These are phyloP conservation scores for Leucophenga montana DNA, from an alignment of 2,888 invertebrate species.

Conservation along the genomic window DNA sequence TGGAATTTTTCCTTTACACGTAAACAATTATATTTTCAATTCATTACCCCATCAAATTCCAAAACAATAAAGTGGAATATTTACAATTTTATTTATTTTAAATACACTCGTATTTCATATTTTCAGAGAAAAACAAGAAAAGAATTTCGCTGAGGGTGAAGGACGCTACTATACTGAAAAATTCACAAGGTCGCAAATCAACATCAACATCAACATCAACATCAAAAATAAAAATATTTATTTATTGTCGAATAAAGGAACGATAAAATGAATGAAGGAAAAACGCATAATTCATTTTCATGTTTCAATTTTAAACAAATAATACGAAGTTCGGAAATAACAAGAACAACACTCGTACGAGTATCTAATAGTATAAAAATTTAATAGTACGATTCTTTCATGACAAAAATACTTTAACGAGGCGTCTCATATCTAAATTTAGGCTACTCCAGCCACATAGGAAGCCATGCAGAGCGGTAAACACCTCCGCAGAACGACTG, in stretches of 20 bases:
- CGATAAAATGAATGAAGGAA: too few species aligned
- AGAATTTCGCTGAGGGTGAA: slow-evolving; percentile 56
- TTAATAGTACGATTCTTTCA: slow-evolving; percentile 4
- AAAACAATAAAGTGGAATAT: neutral
- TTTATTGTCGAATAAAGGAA: neutral
- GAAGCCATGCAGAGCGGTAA: neutral
- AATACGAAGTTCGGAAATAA: neutral
- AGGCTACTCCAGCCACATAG: slow-evolving; percentile 31
- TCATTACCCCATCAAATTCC: too few species aligned
- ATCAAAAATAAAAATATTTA: slow-evolving; percentile 11
- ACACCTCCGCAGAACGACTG: slow-evolving; percentile 42
- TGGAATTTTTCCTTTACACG: too few species aligned
- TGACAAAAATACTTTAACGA: slow-evolving; percentile 61
- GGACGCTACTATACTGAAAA: slow-evolving; percentile 49
- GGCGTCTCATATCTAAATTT: slow-evolving; percentile 62
- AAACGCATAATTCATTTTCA: too few species aligned
- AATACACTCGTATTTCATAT: slow-evolving; percentile 5
- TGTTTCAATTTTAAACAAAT: neutral
- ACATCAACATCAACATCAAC: too few species aligned
- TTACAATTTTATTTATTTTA: neutral
- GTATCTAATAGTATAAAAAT: too few species aligned
- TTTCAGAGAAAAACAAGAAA: slow-evolving; percentile 4
- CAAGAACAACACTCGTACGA: neutral
- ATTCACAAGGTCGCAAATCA: slow-evolving; percentile 21
- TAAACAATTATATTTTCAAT: neutral